These are phyloP conservation scores for Passer domesticus DNA, from an alignment of 2,113 vertebrate species.

Conservation along the genomic window DNA sequence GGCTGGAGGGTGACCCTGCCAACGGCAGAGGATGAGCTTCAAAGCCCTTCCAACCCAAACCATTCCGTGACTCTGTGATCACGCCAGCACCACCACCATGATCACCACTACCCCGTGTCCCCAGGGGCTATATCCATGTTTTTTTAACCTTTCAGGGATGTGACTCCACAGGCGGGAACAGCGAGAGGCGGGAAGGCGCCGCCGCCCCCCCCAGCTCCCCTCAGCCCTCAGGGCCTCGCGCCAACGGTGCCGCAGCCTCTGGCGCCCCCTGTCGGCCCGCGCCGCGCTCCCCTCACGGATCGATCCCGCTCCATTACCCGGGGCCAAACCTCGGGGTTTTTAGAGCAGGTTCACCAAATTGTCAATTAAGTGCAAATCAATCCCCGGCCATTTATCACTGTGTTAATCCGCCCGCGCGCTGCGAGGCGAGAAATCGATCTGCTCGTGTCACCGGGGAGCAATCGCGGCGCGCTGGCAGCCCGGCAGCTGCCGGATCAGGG, in stretches of 20 bases:
- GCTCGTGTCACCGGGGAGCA: constrained; percentile 71
- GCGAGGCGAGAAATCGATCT: constrained; percentile 70
- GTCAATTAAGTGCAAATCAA: constrained; percentile 99
- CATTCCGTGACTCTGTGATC: background rate
- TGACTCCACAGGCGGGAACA: background rate
- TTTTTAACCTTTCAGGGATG: background rate
- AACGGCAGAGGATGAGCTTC: rapidly evolving
- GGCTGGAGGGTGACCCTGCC: too few relatives aligned
- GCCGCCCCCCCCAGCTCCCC: background rate
- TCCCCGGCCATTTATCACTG: constrained; percentile 88
- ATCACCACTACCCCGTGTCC: background rate
- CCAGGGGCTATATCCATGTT: rapidly evolving
- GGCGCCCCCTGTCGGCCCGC: constrained; percentile 74
- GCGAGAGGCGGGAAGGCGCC: background rate
- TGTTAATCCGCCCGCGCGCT: constrained; percentile 58
- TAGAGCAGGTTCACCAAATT: constrained; percentile 88
- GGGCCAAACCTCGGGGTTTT: constrained; percentile 73
- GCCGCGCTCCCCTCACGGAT: constrained; percentile 14
- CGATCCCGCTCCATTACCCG: constrained; percentile 78
- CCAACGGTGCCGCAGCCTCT: constrained; percentile 31
- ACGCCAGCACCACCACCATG: background rate
- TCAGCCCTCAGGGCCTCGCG: background rate
- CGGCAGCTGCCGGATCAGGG: constrained; percentile 65
- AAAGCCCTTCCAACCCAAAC: background rate
- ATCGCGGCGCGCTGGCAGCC: constrained; percentile 72